Evolutionary conservation across 2,888 invertebrate genomes (phyloP).

Genomic region (Agrochola lota): DNA sequence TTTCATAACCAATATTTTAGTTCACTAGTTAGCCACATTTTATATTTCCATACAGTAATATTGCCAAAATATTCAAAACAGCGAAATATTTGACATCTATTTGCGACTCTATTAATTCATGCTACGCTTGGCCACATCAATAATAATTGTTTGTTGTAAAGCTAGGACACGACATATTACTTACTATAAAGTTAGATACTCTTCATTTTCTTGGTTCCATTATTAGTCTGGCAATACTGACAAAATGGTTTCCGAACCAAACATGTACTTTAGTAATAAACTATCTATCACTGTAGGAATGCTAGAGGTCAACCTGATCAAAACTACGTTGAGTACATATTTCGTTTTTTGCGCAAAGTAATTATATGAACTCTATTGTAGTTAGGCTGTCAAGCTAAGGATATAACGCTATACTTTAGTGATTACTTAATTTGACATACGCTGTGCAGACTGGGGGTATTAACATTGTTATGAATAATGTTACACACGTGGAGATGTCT

Average conservation of each 20-base stretch:
- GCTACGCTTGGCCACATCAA: no score
- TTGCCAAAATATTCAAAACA: no score
- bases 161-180: not conserved
- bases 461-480: not conserved
- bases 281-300: not conserved
- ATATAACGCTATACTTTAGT: constrained; percentile 30
- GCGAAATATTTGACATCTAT: no score
- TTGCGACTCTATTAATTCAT: not conserved
- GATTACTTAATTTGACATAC: constrained; percentile 33
- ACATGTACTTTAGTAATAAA: not conserved
- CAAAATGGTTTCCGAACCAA: not conserved
- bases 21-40: no score
- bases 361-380: constrained; percentile 13
- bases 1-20: no score
- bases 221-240: not conserved
- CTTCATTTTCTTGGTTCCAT: not conserved
- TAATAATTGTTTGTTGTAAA: not conserved
- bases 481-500: not conserved
- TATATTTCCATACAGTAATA: no score
- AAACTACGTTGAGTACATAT: no score
- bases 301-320: not conserved
- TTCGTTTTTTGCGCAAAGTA: not conserved
- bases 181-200: no score
- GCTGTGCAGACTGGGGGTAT: not conserved
- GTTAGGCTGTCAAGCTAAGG: constrained; percentile 32